Percentiles rank a stretch among this genome's conserved stretches.
Conservation (phyloP, 2,888 invertebrate genomes). For the Ichneumoninae sp. region DNA sequence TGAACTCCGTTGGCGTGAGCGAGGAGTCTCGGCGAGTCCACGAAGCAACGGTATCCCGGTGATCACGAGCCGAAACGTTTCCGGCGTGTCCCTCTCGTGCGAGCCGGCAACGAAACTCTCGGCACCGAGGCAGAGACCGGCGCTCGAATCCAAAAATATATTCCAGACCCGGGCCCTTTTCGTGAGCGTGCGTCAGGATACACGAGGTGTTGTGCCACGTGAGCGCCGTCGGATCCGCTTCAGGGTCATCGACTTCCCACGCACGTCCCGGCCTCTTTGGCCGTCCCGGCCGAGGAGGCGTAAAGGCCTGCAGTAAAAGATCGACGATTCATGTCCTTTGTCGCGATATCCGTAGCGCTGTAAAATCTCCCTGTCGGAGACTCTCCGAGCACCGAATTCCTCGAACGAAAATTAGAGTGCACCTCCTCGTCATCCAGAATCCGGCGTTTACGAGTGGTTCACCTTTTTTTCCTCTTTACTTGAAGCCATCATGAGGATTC, state of each 20-base stretch:
- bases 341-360: neutral
- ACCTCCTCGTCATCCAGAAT: neutral
- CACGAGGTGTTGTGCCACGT: constrained; percentile 13
- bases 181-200: neutral
- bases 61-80: constrained; percentile 81
- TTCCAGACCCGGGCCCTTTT: constrained; percentile 13
- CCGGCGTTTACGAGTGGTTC: neutral
- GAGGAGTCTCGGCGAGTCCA: constrained; percentile 46
- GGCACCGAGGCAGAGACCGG: neutral
- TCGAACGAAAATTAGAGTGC: neutral
- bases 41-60: constrained; percentile 78
- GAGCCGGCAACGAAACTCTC: constrained; percentile 64
- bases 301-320: constrained; percentile 37
- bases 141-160: constrained; percentile 16
- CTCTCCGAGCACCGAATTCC: too few relatives aligned
- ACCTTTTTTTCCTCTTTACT: constrained; percentile 41
- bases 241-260: constrained; percentile 59
- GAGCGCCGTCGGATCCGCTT: constrained; percentile 10
- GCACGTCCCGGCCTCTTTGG: constrained; percentile 15
- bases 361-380: neutral
- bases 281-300: constrained; percentile 14
- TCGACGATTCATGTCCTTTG: neutral
- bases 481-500: constrained; percentile 74
- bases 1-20: constrained; percentile 29
- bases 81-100: constrained; percentile 73